phyloP scores from a whole-genome alignment of 1,140 invertebrate genomes.

The Diachasmimorpha longicaudata region DNA sequence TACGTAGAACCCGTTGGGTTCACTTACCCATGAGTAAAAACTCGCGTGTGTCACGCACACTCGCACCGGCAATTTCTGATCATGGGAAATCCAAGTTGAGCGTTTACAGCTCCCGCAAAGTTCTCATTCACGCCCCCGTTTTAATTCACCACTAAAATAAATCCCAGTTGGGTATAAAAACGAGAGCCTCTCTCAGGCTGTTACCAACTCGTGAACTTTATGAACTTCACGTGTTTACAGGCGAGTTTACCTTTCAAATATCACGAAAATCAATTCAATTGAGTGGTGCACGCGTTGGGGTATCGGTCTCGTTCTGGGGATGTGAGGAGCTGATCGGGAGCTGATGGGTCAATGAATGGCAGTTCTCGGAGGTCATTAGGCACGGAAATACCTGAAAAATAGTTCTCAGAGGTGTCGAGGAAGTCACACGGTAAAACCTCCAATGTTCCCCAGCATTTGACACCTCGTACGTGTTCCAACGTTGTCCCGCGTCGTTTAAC shows the following conservation, averaged over 20 bases:
- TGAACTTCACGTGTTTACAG: neutral
- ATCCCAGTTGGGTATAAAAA: neutral
- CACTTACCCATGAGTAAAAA: neutral
- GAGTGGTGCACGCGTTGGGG: too few relatives aligned
- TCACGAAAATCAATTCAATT: neutral
- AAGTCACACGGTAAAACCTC: neutral
- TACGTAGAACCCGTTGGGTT: neutral
- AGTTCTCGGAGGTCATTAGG: constrained; percentile 26
- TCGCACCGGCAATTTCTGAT: neutral
- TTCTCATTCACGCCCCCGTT: constrained; percentile 6
- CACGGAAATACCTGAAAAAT: constrained; percentile 20
- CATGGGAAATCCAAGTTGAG: neutral
- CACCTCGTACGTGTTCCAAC: constrained; percentile 25
- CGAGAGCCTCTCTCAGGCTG: neutral
- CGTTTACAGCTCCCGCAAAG: neutral
- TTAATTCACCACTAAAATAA: neutral
- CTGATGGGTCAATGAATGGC: neutral
- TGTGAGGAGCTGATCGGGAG: neutral
- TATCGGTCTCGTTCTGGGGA: neutral
- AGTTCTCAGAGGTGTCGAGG: neutral
- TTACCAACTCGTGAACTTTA: neutral
- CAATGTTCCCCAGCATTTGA: neutral
- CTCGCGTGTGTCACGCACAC: constrained; percentile 8
- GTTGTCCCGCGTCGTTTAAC: constrained; percentile 11
- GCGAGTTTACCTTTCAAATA: neutral